Base-by-base conservation (phyloP, 2,888 invertebrate genomes). In the Meiosimyza platycephala region DNA sequence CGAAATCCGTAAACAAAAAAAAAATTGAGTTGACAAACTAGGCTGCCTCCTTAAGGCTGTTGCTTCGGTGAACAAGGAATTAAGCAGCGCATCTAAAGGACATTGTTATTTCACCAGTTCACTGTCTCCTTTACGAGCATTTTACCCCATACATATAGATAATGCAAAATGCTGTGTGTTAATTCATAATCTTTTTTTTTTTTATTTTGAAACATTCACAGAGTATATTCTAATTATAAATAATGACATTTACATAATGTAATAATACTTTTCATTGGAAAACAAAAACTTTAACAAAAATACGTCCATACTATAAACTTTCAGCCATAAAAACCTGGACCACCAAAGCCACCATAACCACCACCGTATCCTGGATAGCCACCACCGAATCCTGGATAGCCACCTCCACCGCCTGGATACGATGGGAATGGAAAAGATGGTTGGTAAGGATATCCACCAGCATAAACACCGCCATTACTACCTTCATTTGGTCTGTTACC, bases 401-500 rank as follows among this genome's bases (percentile, higher is more conserved):
- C 40, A 40, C 40, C 40, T 1, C 54, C 54, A 16, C 54, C 54
- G 54, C 15, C 54, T 54, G 9, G 16, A 54, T 16, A 16, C 15
- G 54, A 18, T 54, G n/a, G 54, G 7, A 18, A 7, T 1, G n/a
- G 54, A 16, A 7, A 16, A 1, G 54, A 4, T 54, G 6, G n/a
- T 54, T 11, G 54, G 12, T 54, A 54, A 54, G 54, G 40, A 40
- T 40, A 40, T 6, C 9, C 40, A 40, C 9, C 9, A 40, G 40
- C 40, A 60, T 68, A 77, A 12, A 74, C 74, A 4, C 74, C 76
- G 0, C 71, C 72, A 40, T 22, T 22, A 22, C 33, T 70, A 0
- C 74, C 75, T 1, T 74, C 74, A 1, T 76, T 75, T 65, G 67
- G 77, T 0, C 75, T 76, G 7, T 73, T 52, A 6, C 55, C n/a